A percentile compares a stretch with the other conserved stretches of the same genome.
These are phyloP conservation scores for Diadumene lineata DNA, from an alignment of 92 coral and sea anemone species.

Conservation along the genomic window DNA sequence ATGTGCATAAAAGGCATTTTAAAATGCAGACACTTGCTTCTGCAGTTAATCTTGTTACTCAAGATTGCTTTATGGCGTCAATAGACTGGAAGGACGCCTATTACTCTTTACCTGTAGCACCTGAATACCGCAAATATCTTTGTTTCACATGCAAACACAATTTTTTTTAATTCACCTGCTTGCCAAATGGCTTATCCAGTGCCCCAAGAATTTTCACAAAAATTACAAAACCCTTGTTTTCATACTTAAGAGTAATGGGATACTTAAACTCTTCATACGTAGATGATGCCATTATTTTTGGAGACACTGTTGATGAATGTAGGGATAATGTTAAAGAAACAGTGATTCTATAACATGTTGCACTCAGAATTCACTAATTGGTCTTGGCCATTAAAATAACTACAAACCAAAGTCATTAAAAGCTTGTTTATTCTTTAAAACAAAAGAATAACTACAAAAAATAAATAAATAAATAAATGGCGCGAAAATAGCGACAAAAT, in stretches of 20 bases:
- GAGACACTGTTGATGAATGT: slow-evolving; percentile 23
- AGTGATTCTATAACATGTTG: too few species aligned
- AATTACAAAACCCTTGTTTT: slow-evolving; percentile 25
- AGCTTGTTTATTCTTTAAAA: too few species aligned
- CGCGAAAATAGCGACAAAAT: too few species aligned
- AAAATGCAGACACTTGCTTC: slow-evolving; percentile 33
- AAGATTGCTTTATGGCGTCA: slow-evolving; percentile 33
- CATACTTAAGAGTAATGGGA: slow-evolving; percentile 9
- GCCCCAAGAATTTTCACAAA: slow-evolving; percentile 29
- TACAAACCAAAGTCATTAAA: too few species aligned
- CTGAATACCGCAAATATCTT: slow-evolving; percentile 9
- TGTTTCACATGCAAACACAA: slow-evolving; percentile 4
- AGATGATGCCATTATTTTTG: slow-evolving; percentile 10
- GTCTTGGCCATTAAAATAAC: too few species aligned
- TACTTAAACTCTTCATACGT: slow-evolving; percentile 26
- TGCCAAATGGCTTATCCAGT: slow-evolving; percentile 27
- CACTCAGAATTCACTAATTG: too few species aligned
- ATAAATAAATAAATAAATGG: too few species aligned
- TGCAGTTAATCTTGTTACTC: slow-evolving; percentile 26
- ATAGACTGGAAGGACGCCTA: slow-evolving; percentile 43
- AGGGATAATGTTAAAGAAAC: slow-evolving; percentile 8
- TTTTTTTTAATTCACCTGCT: slow-evolving; percentile 12
- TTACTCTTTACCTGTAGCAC: slow-evolving; percentile 33
- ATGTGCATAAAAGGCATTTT: slow-evolving; percentile 39
- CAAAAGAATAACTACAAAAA: too few species aligned